These are phyloP conservation scores for Ellobium chinense DNA, from an alignment of 2,888 invertebrate species.

Conservation along the genomic window DNA sequence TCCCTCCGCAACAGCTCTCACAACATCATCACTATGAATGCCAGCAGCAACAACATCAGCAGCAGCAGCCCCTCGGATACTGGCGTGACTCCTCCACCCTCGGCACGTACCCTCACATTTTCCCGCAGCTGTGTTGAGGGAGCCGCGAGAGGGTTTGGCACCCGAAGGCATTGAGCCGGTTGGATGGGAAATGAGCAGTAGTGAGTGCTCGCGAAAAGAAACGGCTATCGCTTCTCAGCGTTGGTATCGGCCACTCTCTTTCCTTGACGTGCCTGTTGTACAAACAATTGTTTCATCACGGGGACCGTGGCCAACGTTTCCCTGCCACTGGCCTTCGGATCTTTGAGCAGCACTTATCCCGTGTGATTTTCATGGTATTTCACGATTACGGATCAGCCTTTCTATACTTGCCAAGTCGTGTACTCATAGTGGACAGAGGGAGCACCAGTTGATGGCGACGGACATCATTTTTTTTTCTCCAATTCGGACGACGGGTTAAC, in stretches of 20 bases:
- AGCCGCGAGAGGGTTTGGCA: slow-evolving; percentile 19
- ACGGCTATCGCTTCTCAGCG: not conserved
- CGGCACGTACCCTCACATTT: slow-evolving; percentile 16
- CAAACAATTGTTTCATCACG: slow-evolving; percentile 26
- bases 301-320: not conserved
- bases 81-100: not conserved
- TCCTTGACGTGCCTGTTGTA: not conserved
- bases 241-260: slow-evolving; percentile 11
- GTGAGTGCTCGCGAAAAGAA: slow-evolving; percentile 17
- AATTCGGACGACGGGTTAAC: too few species aligned
- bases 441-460: too few species aligned
- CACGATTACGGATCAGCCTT: too few species aligned
- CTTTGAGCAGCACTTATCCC: not conserved
- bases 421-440: too few species aligned
- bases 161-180: not conserved
- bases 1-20: too few species aligned
- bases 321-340: not conserved
- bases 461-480: too few species aligned
- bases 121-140: slow-evolving; percentile 12
- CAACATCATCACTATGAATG: too few species aligned
- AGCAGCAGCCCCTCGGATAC: not conserved
- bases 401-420: too few species aligned
- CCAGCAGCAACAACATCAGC: not conserved
- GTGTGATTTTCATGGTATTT: too few species aligned
- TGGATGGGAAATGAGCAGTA: slow-evolving; percentile 17